A percentile compares a stretch with the other conserved stretches of the same genome.
phyloP scores from a whole-genome alignment of 2,888 invertebrate species.

The Leucophenga maculata region DNA sequence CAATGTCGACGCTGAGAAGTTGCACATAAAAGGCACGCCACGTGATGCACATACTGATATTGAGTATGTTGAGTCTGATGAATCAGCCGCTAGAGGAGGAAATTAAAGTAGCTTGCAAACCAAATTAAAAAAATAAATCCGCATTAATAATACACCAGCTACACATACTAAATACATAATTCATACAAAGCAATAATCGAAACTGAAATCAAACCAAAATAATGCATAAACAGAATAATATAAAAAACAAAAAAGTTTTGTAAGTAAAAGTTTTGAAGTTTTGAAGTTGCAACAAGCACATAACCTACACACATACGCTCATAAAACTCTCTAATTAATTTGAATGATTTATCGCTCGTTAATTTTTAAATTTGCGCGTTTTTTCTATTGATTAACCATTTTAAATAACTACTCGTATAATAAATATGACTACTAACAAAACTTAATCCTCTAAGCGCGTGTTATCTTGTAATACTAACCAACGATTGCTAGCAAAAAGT shows the following conservation, averaged over 20 bases:
- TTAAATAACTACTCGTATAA: background rate
- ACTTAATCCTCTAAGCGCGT: conserved; percentile 23
- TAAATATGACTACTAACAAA: background rate
- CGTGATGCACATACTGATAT: conserved; percentile 74
- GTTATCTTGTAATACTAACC: conserved; percentile 47
- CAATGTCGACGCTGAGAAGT: conserved; percentile 72
- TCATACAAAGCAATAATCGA: too few species aligned
- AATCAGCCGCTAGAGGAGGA: conserved; percentile 61
- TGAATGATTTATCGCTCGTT: background rate
- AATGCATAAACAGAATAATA: conserved; percentile 29
- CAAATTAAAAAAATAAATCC: conserved; percentile 34
- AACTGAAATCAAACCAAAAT: background rate
- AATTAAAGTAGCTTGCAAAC: conserved; percentile 51
- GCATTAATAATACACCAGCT: background rate
- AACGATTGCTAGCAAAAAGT: conserved; percentile 52
- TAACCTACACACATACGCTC: conserved; percentile 26
- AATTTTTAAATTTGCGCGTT: background rate
- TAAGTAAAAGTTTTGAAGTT: conserved; percentile 53
- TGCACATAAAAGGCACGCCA: conserved; percentile 74
- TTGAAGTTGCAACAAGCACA: conserved; percentile 46
- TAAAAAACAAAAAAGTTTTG: too few species aligned
- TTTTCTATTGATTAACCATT: background rate
- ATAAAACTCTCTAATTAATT: background rate
- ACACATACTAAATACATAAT: too few species aligned
- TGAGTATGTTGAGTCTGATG: conserved; percentile 74